These are phyloP conservation scores for Sarcoramphus papa DNA, from an alignment of 2,797 vertebrate genomes.

Conservation along the genomic window DNA sequence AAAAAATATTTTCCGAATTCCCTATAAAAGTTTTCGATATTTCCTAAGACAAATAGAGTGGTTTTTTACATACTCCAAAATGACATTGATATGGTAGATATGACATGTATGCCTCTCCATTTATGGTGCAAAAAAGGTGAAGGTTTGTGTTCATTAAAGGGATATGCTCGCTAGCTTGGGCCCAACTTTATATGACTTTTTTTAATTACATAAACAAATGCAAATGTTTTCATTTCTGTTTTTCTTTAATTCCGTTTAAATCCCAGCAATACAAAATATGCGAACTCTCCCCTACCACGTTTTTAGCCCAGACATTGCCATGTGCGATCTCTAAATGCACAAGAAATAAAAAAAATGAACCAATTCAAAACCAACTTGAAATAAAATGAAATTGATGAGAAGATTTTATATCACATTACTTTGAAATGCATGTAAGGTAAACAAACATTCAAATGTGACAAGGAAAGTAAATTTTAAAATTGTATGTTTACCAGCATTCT, in stretches of 20 bases:
- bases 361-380: neutral
- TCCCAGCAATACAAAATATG: neutral
- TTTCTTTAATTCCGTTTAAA: slow-evolving; percentile 28
- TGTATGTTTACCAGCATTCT: neutral
- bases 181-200: neutral
- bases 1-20: slow-evolving; percentile 75
- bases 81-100: slow-evolving; percentile 50
- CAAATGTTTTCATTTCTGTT: slow-evolving; percentile 31
- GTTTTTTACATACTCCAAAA: slow-evolving; percentile 48
- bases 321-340: neutral
- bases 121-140: slow-evolving; percentile 26
- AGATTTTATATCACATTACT: neutral
- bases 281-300: neutral
- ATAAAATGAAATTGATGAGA: neutral
- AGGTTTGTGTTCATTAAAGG: slow-evolving; percentile 31
- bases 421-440: neutral
- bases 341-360: neutral
- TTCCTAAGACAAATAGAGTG: slow-evolving; percentile 71
- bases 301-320: neutral
- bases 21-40: slow-evolving; percentile 68
- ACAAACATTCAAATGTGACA: neutral
- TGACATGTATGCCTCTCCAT: neutral
- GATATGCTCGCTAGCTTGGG: neutral
- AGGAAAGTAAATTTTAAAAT: neutral
- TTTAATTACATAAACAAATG: slow-evolving; percentile 13